Evolutionary conservation across 1,140 invertebrate genomes (phyloP), one percentile per base, ranked within the genome.

Genomic region (Drosophila lacertosa): DNA sequence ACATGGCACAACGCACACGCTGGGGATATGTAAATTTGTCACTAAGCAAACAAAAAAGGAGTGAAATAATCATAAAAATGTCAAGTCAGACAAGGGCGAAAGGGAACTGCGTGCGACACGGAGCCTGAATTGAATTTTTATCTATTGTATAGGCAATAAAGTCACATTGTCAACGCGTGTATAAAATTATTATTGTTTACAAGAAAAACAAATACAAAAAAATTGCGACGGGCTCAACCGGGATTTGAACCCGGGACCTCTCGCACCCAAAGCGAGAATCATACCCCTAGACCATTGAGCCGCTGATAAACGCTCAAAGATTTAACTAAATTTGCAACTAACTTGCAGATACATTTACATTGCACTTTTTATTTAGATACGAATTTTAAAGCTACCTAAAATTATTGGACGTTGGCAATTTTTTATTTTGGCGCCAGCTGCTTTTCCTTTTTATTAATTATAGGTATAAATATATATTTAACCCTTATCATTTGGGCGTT

Each of bases 171-270:
- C 84, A 89, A 16, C 26, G 62, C 40, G 22, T 51, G 42, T 63
- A 63, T 67, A 58, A 77, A 84, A 77, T 81, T 73, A 80, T 77
- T 70, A 82, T 83, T 80, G 50, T 80, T 74, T 67, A 80, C 68
- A 51, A 24, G 53, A 16, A 35, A 65, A 51, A 58, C 26, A 16
- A n/a, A 64, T n/a, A 22, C 13, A 70, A 76, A 69, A 75, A 55
- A 33, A 2, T 7, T 24, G 5, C 10, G 16, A 60, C 55, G 80
- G 75, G 80, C 73, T 72, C 73, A 72, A 75, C 94, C 93, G 94
- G 94, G 95, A 92, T 95, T 95, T 94, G 94, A 95, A 95, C 94
- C 95, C 93, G 92, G 94, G 95, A 95, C 94, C 94, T 95, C 94
- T 95, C 94, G 93, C 94, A 95, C 95, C 94, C 94, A 95, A 95